Percentiles rank a stretch among this genome's conserved stretches.
Evolutionary conservation across 2,888 invertebrate species (phyloP).

Genomic region (Ormyrus nitidulus): DNA sequence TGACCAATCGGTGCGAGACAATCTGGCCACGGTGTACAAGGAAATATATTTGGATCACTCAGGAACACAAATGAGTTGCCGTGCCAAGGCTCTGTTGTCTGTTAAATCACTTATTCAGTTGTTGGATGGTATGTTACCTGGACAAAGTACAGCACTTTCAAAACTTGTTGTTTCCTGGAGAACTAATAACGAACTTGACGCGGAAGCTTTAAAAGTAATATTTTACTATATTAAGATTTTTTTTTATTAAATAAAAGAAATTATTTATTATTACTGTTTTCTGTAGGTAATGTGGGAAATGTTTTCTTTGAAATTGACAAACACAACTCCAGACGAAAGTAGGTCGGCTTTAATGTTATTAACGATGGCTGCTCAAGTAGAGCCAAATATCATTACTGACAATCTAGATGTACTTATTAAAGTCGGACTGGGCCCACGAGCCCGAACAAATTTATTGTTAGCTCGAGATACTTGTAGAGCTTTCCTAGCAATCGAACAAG

Average conservation of each 20-base stretch:
- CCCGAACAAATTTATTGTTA: constrained; percentile 77
- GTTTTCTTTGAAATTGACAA: constrained; percentile 84
- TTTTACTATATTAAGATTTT: neutral
- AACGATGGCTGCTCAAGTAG: constrained; percentile 84
- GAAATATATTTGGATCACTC: constrained; percentile 65
- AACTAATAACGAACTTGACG: constrained; percentile 62
- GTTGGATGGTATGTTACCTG: constrained; percentile 65
- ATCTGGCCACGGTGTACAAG: constrained; percentile 69
- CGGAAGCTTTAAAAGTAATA: constrained; percentile 67
- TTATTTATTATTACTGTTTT: constrained; percentile 61
- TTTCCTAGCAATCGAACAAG: constrained; percentile 76
- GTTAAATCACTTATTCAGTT: constrained; percentile 67
- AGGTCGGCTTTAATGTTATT: constrained; percentile 86
- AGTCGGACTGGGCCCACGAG: constrained; percentile 81
- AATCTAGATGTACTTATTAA: constrained; percentile 86
- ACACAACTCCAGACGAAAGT: constrained; percentile 83
- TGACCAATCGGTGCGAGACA: constrained; percentile 70
- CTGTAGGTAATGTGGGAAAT: constrained; percentile 89
- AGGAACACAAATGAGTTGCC: constrained; percentile 55
- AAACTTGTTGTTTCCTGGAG: constrained; percentile 68
- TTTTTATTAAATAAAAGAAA: neutral
- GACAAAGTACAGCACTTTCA: constrained; percentile 66
- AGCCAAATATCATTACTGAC: constrained; percentile 79
- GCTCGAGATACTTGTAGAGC: constrained; percentile 80
- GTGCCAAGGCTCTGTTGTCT: constrained; percentile 62